phyloP scores from a whole-genome alignment of 2,797 vertebrate genomes.

The Microtus obscurus region DNA sequence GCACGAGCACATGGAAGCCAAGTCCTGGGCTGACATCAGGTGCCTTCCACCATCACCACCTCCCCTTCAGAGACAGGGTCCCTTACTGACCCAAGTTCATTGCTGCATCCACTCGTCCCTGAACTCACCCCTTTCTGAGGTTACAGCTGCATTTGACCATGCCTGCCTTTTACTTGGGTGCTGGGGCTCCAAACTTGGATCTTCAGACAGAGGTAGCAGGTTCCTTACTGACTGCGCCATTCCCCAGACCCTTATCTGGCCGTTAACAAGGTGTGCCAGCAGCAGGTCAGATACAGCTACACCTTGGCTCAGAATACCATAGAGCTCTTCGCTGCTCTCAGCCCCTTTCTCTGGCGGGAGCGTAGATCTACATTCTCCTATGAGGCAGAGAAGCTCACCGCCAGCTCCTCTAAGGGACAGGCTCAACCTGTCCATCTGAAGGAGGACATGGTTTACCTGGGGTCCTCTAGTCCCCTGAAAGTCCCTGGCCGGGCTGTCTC shows the following conservation, averaged over 20 bases:
- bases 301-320: background rate
- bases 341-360: background rate
- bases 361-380: background rate
- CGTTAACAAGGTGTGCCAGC: background rate
- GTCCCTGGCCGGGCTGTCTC: conserved; percentile 10
- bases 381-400: background rate
- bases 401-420: background rate
- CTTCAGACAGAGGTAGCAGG: background rate
- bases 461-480: background rate
- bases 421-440: background rate
- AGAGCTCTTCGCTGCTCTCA: background rate
- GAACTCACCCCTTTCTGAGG: background rate
- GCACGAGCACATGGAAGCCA: too few species aligned
- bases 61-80: background rate
- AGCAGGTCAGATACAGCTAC: background rate
- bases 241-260: background rate
- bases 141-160: background rate
- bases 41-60: background rate
- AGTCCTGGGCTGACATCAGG: too few species aligned
- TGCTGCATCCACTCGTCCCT: background rate
- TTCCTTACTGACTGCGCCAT: background rate
- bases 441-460: background rate
- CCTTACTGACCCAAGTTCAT: background rate
- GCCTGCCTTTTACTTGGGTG: background rate
- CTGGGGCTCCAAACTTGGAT: background rate